A percentile compares a stretch with the other conserved stretches of the same genome.
These are phyloP conservation scores for Lates japonicus DNA, from an alignment of 2,797 vertebrate species.

Conservation along the genomic window DNA sequence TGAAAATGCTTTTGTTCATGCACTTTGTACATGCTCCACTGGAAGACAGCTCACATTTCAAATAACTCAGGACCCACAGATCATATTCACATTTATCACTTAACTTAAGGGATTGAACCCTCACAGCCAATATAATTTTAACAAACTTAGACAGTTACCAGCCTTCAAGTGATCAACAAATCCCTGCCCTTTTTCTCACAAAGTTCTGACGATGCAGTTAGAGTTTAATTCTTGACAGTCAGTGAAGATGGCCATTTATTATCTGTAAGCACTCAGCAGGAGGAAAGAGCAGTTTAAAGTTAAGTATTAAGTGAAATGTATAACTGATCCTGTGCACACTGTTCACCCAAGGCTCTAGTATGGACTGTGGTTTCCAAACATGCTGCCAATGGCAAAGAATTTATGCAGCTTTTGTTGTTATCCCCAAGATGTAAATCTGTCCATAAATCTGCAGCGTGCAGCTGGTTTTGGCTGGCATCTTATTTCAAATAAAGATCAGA, in stretches of 20 bases:
- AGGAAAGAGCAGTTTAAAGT: conserved; percentile 1
- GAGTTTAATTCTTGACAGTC: conserved; percentile 36
- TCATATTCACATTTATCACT: conserved; percentile 51
- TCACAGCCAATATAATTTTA: conserved; percentile 10
- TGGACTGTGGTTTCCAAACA: conserved; percentile 47
- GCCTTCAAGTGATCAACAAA: conserved; percentile 30
- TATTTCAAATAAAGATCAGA: conserved; percentile 66
- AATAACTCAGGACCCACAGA: conserved; percentile 40
- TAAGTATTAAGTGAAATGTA: conserved; percentile 25
- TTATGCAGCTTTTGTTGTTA: conserved; percentile 73
- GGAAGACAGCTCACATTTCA: conserved; percentile 80
- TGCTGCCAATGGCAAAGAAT: conserved; percentile 58
- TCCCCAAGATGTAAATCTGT: conserved; percentile 70
- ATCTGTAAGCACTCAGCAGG: not conserved
- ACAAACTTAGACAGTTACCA: conserved; percentile 34
- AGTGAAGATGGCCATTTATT: conserved; percentile 16
- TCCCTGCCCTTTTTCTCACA: conserved; percentile 7
- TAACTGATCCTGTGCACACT: conserved; percentile 19
- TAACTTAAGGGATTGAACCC: conserved; percentile 22
- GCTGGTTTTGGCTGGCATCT: conserved; percentile 56
- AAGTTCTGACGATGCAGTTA: conserved; percentile 11
- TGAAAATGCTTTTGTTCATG: conserved; percentile 80
- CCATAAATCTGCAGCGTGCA: conserved; percentile 68
- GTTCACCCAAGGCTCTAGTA: conserved; percentile 31
- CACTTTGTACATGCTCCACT: conserved; percentile 82